These are phyloP conservation scores for Hydriomena furcata DNA, from an alignment of 2,888 invertebrate species.

Conservation along the genomic window DNA sequence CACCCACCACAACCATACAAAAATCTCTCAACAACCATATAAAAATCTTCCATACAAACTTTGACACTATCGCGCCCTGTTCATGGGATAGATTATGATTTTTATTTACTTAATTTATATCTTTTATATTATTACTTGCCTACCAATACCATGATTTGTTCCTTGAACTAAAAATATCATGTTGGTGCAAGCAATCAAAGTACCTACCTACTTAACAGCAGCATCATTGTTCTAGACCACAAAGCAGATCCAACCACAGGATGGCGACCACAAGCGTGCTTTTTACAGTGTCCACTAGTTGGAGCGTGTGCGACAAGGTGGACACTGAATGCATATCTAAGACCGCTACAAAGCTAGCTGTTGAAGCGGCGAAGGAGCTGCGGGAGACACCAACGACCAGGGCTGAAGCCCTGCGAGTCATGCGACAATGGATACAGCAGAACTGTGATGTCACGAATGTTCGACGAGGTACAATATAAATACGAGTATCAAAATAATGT, in stretches of 20 bases:
- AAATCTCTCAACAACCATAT: too few relatives aligned
- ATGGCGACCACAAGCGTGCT: conserved; percentile 74
- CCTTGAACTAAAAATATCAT: too few relatives aligned
- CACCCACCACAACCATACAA: too few relatives aligned
- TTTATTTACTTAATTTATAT: too few relatives aligned
- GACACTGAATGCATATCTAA: conserved; percentile 57
- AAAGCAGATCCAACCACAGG: conserved; percentile 32
- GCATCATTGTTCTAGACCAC: conserved; percentile 5
- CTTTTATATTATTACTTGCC: too few relatives aligned
- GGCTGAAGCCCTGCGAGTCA: conserved; percentile 85
- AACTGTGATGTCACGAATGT: conserved; percentile 88
- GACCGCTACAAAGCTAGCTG: conserved; percentile 49
- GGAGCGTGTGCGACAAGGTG: conserved; percentile 61
- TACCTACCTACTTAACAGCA: background rate
- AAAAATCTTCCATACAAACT: too few relatives aligned
- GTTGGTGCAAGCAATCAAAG: too few relatives aligned
- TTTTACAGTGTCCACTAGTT: conserved; percentile 66
- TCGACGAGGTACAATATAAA: conserved; percentile 86
- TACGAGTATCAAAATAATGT: too few relatives aligned
- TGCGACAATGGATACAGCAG: conserved; percentile 88
- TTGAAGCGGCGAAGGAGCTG: conserved; percentile 86
- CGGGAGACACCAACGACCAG: conserved; percentile 86
- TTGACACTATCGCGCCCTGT: too few relatives aligned
- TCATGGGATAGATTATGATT: too few relatives aligned
- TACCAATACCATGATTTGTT: too few relatives aligned